Evolutionary conservation across 1,140 invertebrate species (phyloP).

Genomic region (Conopomorpha cramerella): DNA sequence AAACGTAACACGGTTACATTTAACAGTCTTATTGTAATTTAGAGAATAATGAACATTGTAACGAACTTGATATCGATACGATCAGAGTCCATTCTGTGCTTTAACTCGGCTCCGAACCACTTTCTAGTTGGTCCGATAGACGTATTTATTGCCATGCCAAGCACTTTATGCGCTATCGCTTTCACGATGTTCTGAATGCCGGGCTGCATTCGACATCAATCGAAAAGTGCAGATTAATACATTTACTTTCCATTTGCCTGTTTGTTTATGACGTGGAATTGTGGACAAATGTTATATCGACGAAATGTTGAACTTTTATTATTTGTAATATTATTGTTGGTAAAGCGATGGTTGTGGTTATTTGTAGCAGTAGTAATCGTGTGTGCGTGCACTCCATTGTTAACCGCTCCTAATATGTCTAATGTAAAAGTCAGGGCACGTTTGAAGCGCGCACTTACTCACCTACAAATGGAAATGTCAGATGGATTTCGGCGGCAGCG

Average conservation of each 20-base stretch:
- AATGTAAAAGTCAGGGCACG: conserved; percentile 19
- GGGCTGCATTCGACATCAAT: too few species aligned
- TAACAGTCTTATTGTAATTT: conserved; percentile 20
- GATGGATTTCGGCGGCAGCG: neutral
- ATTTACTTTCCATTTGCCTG: neutral
- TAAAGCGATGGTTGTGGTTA: too few species aligned
- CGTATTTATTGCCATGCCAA: too few species aligned
- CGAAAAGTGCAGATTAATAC: too few species aligned
- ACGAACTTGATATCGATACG: conserved; percentile 24
- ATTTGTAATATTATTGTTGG: too few species aligned
- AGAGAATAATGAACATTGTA: conserved; percentile 28
- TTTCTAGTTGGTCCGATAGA: conserved; percentile 43
- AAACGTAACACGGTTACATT: too few species aligned
- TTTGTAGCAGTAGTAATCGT: too few species aligned
- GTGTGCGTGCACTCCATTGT: conserved; percentile 33
- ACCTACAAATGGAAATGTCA: conserved; percentile 6
- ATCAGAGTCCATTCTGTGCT: conserved; percentile 33
- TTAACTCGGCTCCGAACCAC: conserved; percentile 29
- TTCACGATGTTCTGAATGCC: too few species aligned
- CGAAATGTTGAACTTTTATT: too few species aligned
- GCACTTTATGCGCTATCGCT: too few species aligned
- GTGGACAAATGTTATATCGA: too few species aligned
- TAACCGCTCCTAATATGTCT: conserved; percentile 24
- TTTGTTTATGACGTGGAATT: neutral
- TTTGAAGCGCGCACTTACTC: conserved; percentile 8